Conservation (phyloP, 2,888 invertebrate species). For the Girardia tigrina region DNA sequence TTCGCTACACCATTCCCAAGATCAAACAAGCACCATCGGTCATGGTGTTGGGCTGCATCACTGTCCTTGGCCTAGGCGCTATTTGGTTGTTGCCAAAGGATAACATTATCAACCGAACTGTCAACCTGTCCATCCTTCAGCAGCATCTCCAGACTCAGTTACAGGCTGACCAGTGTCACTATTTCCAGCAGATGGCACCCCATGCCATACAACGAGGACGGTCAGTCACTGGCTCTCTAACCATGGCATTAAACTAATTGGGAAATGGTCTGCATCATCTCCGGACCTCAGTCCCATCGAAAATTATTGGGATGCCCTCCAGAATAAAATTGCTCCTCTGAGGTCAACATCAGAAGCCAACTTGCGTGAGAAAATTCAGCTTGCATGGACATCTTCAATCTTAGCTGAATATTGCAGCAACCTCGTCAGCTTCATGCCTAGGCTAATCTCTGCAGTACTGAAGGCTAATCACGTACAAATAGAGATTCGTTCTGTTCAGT, state of each 20-base stretch:
- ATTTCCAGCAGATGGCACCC: constrained; percentile 29
- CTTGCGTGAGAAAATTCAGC: no score
- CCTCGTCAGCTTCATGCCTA: no score
- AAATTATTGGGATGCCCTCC: constrained; percentile 23
- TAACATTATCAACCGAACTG: constrained; percentile 28
- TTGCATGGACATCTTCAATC: no score
- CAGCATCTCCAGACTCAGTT: constrained; percentile 10
- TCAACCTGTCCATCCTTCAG: constrained; percentile 21
- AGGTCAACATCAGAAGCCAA: no score
- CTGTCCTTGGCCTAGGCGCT: neutral
- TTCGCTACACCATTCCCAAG: neutral
- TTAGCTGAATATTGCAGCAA: no score
- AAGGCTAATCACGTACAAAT: no score
- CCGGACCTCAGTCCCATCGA: constrained; percentile 30
- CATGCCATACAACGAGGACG: constrained; percentile 17
- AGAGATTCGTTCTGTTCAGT: no score
- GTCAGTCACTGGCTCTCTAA: constrained; percentile 13
- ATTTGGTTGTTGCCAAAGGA: constrained; percentile 28
- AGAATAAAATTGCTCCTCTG: no score
- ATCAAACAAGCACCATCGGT: constrained; percentile 21
- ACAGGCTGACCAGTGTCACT: neutral
- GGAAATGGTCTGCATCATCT: constrained; percentile 18
- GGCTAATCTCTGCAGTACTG: no score
- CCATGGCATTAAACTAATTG: neutral
- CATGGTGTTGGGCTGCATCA: constrained; percentile 31